Percentiles rank a stretch among this genome's conserved stretches.
Conservation (phyloP, 2,113 vertebrate genomes). For the Columba livia region DNA sequence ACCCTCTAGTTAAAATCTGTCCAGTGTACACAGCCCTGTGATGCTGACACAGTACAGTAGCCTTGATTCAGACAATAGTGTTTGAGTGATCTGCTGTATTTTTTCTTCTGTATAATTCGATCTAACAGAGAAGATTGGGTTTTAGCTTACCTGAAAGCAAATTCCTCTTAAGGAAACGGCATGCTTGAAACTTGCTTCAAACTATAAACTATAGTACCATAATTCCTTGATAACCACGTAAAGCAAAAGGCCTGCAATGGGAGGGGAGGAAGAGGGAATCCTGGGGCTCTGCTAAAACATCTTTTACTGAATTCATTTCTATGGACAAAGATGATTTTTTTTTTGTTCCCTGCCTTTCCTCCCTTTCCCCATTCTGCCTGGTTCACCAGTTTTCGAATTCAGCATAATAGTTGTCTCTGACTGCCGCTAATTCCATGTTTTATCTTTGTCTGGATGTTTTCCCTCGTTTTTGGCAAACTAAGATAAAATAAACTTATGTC, state of each 20-base stretch:
- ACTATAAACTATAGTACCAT: not conserved
- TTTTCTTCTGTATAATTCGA: not conserved
- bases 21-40: not conserved
- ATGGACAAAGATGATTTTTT: not conserved
- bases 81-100: not conserved
- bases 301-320: not conserved
- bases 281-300: not conserved
- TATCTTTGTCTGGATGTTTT: not conserved
- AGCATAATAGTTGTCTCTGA: accelerated
- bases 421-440: not conserved
- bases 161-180: not conserved
- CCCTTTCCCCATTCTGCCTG: not conserved
- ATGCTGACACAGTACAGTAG: not conserved
- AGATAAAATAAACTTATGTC: slow-evolving; percentile 37
- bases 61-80: not conserved
- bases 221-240: not conserved
- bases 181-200: not conserved
- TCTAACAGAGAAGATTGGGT: not conserved
- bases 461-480: slow-evolving; percentile 4
- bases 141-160: not conserved
- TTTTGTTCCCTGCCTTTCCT: not conserved
- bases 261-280: not conserved
- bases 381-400: not conserved
- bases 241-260: not conserved
- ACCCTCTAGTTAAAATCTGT: not conserved